phyloP scores from a whole-genome alignment of 1,140 invertebrate species.

The Pachyrhynchus sulphureomaculatus region DNA sequence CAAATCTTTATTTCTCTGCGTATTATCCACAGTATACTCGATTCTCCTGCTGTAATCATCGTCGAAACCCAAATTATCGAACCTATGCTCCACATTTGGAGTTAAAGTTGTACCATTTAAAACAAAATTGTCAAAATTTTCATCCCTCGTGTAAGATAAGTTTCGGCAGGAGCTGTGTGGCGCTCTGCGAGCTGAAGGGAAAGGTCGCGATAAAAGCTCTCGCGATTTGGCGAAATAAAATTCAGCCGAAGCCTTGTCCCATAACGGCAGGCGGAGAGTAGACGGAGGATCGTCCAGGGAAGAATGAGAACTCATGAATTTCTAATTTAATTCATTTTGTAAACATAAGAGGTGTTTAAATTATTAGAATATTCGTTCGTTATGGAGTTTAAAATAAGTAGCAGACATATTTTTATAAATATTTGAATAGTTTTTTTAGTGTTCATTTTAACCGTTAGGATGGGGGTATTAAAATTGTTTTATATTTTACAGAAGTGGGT shows the following conservation, averaged over 20 bases:
- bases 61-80: conserved; percentile 44
- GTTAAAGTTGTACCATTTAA: conserved; percentile 18
- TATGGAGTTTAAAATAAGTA: no score
- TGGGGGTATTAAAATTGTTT: neutral
- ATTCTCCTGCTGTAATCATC: conserved; percentile 25
- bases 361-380: no score
- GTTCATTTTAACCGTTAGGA: neutral
- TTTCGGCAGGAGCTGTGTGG: conserved; percentile 43
- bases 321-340: conserved; percentile 26
- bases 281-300: conserved; percentile 44
- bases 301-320: conserved; percentile 46
- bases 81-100: conserved; percentile 36
- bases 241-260: conserved; percentile 72
- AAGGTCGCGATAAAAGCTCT: conserved; percentile 64
- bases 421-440: no score
- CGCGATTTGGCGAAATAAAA: conserved; percentile 72
- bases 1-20: conserved; percentile 36
- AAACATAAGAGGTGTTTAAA: neutral
- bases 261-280: conserved; percentile 63
- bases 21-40: conserved; percentile 1
- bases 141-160: neutral
- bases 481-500: neutral
- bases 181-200: conserved; percentile 36
- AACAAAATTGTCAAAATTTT: conserved; percentile 5
- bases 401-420: no score